Percentiles rank a stretch among this genome's conserved stretches.
Evolutionary conservation across 1,140 invertebrate species (phyloP).

Genomic region (Teleopsis dalmanni): DNA sequence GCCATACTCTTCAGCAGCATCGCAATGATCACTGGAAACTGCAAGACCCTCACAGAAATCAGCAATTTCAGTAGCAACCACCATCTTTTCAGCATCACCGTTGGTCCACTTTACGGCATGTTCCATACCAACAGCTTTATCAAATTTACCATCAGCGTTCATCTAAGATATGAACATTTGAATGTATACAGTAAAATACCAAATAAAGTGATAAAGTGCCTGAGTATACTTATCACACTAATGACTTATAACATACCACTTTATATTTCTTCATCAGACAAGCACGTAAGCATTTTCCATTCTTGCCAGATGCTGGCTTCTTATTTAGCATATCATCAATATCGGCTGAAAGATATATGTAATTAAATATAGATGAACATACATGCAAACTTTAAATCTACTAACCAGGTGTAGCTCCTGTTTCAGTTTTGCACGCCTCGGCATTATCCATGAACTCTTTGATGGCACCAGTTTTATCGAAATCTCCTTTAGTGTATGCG

Average conservation of each 20-base stretch:
- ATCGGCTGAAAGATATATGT: slow-evolving; percentile 19
- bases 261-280: slow-evolving; percentile 36
- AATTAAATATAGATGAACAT: neutral
- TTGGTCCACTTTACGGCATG: no score
- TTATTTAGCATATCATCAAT: slow-evolving; percentile 25
- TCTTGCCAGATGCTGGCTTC: slow-evolving; percentile 15
- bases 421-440: slow-evolving; percentile 25
- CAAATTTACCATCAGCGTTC: no score
- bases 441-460: slow-evolving; percentile 7
- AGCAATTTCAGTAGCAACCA: no score
- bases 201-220: no score
- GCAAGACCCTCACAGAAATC: no score
- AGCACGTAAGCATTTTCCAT: slow-evolving; percentile 29
- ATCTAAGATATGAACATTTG: no score
- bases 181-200: no score
- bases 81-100: no score
- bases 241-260: slow-evolving; percentile 24
- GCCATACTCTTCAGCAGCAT: no score
- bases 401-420: slow-evolving; percentile 26
- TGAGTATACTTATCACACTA: no score
- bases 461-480: neutral
- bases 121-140: no score
- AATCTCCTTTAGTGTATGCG: neutral
- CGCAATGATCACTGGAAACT: no score
- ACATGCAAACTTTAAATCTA: neutral